Percentiles rank a stretch among this genome's conserved stretches.
phyloP scores from a whole-genome alignment of 1,140 invertebrate species.

The Cephus cinctus region DNA sequence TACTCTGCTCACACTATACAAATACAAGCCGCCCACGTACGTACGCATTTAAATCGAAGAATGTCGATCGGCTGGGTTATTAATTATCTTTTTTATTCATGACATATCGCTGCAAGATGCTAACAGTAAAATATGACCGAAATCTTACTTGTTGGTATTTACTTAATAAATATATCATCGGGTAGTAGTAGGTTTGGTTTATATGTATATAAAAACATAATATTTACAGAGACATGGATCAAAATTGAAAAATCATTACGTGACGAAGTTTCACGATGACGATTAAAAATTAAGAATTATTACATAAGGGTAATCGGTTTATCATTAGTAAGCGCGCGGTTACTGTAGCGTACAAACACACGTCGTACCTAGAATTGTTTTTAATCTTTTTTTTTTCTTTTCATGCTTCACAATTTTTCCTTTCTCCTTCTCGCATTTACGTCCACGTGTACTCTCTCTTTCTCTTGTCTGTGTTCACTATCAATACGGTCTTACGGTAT shows the following conservation, averaged over 20 bases:
- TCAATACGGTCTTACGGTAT: no score
- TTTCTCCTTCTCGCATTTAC: no score
- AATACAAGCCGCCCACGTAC: no score
- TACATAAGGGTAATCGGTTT: constrained; percentile 34
- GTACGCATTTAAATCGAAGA: no score
- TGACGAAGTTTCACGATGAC: constrained; percentile 25
- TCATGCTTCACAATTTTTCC: no score
- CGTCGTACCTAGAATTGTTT: constrained; percentile 9
- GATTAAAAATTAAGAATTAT: constrained; percentile 33
- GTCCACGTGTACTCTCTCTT: constrained; percentile 15
- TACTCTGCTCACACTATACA: no score
- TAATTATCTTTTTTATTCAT: constrained; percentile 50
- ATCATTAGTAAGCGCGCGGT: constrained; percentile 41
- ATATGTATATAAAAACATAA: constrained; percentile 55
- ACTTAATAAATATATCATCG: constrained; percentile 47
- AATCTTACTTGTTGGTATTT: constrained; percentile 45
- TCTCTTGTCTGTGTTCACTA: constrained; percentile 11
- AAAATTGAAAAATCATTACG: constrained; percentile 44
- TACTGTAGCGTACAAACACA: constrained; percentile 21
- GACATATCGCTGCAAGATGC: constrained; percentile 44
- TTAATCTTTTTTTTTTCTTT: no score
- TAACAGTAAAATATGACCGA: constrained; percentile 52
- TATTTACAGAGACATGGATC: constrained; percentile 54
- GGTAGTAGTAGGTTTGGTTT: constrained; percentile 42
- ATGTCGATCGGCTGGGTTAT: constrained; percentile 40